These are phyloP conservation scores for Telenomus remus DNA, from an alignment of 1,140 invertebrate species.

Conservation along the genomic window DNA sequence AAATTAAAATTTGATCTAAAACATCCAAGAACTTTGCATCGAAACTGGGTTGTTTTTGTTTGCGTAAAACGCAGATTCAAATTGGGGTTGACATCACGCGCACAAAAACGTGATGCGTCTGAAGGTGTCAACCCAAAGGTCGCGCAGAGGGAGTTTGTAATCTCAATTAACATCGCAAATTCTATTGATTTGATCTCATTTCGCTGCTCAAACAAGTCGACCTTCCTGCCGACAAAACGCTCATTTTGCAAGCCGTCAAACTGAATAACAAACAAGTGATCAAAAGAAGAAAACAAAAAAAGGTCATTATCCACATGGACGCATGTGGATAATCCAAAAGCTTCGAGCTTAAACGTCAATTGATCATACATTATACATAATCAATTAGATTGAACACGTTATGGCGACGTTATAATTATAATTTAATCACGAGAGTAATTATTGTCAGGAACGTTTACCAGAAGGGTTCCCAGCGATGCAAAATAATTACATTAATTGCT, in stretches of 20 bases:
- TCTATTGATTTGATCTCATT: conserved; percentile 25
- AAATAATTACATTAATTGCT: too few relatives aligned
- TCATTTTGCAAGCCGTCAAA: not conserved
- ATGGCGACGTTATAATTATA: too few relatives aligned
- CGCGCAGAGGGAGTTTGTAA: conserved; percentile 28
- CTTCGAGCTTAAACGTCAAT: not conserved
- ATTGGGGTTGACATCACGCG: conserved; percentile 18
- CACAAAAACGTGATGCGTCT: conserved; percentile 27
- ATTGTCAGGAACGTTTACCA: too few relatives aligned
- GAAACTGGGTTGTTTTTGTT: too few relatives aligned
- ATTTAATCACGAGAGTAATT: too few relatives aligned
- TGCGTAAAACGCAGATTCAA: too few relatives aligned
- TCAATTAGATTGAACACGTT: too few relatives aligned
- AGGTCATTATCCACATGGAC: not conserved
- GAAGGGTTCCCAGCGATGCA: too few relatives aligned
- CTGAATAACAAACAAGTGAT: not conserved
- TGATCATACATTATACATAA: not conserved
- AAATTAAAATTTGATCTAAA: too few relatives aligned
- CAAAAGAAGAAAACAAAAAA: not conserved
- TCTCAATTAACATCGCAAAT: conserved; percentile 30
- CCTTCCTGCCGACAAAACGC: not conserved
- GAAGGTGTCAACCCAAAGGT: conserved; percentile 2
- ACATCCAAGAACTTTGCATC: too few relatives aligned
- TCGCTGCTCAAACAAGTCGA: not conserved
- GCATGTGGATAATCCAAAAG: not conserved